A percentile compares a stretch with the other conserved stretches of the same genome.
phyloP scores from a whole-genome alignment of 1,140 invertebrate species.

The Drosophila lowei region DNA sequence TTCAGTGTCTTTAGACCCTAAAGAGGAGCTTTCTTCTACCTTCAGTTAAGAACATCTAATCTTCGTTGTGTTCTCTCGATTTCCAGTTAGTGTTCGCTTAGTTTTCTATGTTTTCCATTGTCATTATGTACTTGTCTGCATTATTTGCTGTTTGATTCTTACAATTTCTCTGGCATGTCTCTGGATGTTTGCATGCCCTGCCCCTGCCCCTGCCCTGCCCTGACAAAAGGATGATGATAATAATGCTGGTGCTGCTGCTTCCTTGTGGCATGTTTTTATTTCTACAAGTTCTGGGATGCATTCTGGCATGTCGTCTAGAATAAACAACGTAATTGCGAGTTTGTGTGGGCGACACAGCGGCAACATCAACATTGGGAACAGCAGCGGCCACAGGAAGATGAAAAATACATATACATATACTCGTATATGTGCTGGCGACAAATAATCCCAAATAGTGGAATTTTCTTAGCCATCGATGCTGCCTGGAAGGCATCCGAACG shows the following conservation, averaged over 20 bases:
- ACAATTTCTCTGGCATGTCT: slow-evolving; percentile 64
- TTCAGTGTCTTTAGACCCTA: too few relatives aligned
- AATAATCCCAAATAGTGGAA: slow-evolving; percentile 64
- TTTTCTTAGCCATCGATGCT: slow-evolving; percentile 34
- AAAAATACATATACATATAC: slow-evolving; percentile 22
- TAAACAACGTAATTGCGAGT: slow-evolving; percentile 79
- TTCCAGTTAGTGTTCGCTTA: slow-evolving; percentile 29
- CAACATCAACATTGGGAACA: slow-evolving; percentile 11
- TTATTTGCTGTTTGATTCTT: slow-evolving; percentile 74
- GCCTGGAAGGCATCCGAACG: slow-evolving; percentile 1
- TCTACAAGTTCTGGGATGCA: slow-evolving; percentile 41
- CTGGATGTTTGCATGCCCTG: slow-evolving; percentile 74
- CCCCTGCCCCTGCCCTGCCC: slow-evolving; percentile 42
- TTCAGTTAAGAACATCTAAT: too few relatives aligned
- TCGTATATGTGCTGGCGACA: slow-evolving; percentile 52
- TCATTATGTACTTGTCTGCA: slow-evolving; percentile 64
- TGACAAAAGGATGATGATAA: slow-evolving; percentile 60
- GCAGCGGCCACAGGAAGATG: slow-evolving; percentile 31
- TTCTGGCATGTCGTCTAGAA: slow-evolving; percentile 72
- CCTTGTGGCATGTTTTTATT: slow-evolving; percentile 49
- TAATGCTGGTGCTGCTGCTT: slow-evolving; percentile 30
- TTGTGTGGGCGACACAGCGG: slow-evolving; percentile 74
- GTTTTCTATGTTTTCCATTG: slow-evolving; percentile 58
- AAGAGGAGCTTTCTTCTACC: too few relatives aligned
- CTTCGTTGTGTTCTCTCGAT: slow-evolving; percentile 4